Evolutionary conservation across 2,797 vertebrate genomes (phyloP), one percentile per base, ranked within the genome.

Genomic region (Pogonophryne albipinna): DNA sequence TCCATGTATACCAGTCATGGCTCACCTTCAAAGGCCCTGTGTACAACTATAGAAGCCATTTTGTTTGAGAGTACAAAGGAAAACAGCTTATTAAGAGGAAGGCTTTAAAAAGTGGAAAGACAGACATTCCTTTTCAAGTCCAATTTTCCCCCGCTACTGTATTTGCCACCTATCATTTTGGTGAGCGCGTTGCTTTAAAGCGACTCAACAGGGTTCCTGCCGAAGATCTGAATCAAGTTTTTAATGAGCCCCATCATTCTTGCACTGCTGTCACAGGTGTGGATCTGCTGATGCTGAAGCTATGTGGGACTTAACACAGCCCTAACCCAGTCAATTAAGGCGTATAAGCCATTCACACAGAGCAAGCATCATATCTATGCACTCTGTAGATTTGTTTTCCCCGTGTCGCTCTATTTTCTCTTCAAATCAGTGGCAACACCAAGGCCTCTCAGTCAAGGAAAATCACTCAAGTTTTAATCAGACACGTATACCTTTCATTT

Each of bases 201-300:
- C 64, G 61, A 87, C 92, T 92, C 92, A 90, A 85, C 87, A 64
- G 92, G 91, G 92, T 85, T 93, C 88, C 87, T 12, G 63, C 81
- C 3, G 61, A 79, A 89, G 90, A 91, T 83, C 79, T 84, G 83
- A 87, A 86, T 93, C 89, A 74, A 79, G 83, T 90, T 94, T 93
- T 94, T 94, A 95, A 94, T 93, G 93, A 94, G 92, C 85, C 19
- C 78, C 85, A 85, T 88, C 91, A 86, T 84, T 92, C 78, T 81
- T 46, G 49, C 74, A 14, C 82, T 66, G 79, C 92, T 90, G 86
- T 92, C 89, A 93, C 91, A 93, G 90, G 92, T 94, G 91, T 79
- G 85, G 84, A 92, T 91, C 66, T 66, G 80, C 87, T 84, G 87
- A 84, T 86, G 85, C 74, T 6, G 71, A 31, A 55, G 80, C 89